Percentiles rank a stretch among this genome's conserved stretches.
phyloP scores from a whole-genome alignment of 2,797 vertebrate genomes.

The Alectoris magna region DNA sequence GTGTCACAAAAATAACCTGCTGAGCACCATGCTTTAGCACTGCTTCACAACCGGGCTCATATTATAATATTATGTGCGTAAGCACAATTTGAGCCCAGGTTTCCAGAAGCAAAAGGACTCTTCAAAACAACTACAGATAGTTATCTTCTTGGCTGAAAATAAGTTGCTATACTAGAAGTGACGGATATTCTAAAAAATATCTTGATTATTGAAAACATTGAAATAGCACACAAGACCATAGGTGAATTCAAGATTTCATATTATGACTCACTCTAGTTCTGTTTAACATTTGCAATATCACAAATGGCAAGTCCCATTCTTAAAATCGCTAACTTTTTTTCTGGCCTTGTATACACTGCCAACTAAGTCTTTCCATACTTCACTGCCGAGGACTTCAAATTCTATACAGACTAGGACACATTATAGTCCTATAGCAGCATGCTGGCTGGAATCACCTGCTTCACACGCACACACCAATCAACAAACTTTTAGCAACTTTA shows the following conservation, averaged over 20 bases:
- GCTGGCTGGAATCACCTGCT: neutral
- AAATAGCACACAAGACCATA: neutral
- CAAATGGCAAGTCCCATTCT: neutral
- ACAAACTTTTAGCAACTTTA: slow-evolving; percentile 6
- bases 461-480: neutral
- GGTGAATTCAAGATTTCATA: neutral
- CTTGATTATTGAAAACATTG: neutral
- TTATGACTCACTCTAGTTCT: neutral
- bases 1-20: slow-evolving; percentile 43
- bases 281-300: neutral
- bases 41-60: slow-evolving; percentile 12
- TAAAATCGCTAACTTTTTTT: neutral
- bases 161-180: neutral
- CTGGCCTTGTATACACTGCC: neutral
- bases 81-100: slow-evolving; percentile 48
- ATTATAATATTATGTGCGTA: neutral
- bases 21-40: slow-evolving; percentile 8
- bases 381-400: neutral
- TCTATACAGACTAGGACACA: neutral
- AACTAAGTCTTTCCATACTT: neutral
- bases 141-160: neutral
- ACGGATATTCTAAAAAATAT: neutral
- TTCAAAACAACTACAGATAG: neutral
- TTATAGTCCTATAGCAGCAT: neutral
- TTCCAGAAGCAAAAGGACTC: neutral